Evolutionary conservation across 2,888 invertebrate genomes (phyloP), one percentile per base, ranked within the genome.

Genomic region (Aradus depressus): DNA sequence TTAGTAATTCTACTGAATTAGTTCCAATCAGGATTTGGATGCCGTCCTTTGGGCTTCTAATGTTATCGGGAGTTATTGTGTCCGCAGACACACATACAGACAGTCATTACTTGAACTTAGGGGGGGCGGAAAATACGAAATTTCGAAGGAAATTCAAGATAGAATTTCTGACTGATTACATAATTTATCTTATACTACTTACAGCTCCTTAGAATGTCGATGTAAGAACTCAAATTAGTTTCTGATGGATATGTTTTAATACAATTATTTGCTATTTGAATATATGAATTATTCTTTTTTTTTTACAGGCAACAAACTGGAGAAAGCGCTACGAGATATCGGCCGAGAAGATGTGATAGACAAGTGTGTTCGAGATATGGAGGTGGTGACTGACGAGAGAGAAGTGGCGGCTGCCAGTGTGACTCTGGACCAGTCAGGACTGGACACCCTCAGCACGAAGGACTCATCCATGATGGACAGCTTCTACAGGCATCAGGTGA

Each of bases 271-370:
- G 31, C 8, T 10, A 31, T 31, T 31, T 10, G 31, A 31, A 31
- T 10, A 31, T 10, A 8, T 14, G 12, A 12, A 16, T 14, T 10
- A 10, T 8, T 8, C 8, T 37, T 37, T 44, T 44, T 6, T 16
- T n/a, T 18, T 31, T 44, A 10, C 68, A 74, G 86, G 84, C 25
- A 86, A 86, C 65, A 76, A 75, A 44, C 68, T 90, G 54, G 84
- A 87, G 63, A 77, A 79, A 62, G 87, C 84, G 1, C 68, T 90
- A 44, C 75, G 79, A 56, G 79, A 80, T 64, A 88, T 91, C 48
- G 80, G 81, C 37, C 74, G 90, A 31, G 80, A 80, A 58, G 90
- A 91, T 67, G 85, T 90, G 59, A 83, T 88, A 1, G 76, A 80
- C 52, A 80, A 81, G 63, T 84, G 85, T 66, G 80, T 81, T 53